Base-by-base conservation (phyloP, 1,140 invertebrate species). In the Pseudomyrmex concolor region DNA sequence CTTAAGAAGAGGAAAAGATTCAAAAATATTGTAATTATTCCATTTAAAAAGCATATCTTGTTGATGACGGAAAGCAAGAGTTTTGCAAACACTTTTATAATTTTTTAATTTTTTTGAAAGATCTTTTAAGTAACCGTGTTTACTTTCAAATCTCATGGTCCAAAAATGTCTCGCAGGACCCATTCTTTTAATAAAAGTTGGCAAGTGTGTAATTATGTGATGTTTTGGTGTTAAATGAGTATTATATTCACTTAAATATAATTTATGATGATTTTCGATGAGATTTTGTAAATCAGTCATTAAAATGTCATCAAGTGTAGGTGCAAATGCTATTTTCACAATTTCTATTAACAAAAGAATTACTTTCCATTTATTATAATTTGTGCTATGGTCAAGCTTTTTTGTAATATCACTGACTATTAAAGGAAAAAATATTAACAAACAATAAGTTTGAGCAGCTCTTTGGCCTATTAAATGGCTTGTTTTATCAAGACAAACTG, bases 51-150 rank as follows among this genome's bases (percentile, higher is more conserved):
- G 54, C n/a, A 60, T 60, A 2, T 60, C 57, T 60, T 60, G 10
- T 60, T 60, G 57, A 60, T 60, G n/a, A 9, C 19, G 57, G 5
- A 19, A 22, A 60, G 19, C 4, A 55, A 55, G 54, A 55, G 17
- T 60, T 60, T 60, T n/a, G 0, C 57, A 22, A 19, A 60, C 57
- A 9, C 9, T 60, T 60, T 60, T 60, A 60, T 25, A 60, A 60
- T 5, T 60, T 60, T 60, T 60, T 60, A 60, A 25, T 10, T 60
- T 60, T 22, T 60, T 60, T 60, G 57, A 60, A 60, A 60, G 57
- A 60, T 60, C 19, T 60, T 60, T 60, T 22, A 60, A 60, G 9
- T 22, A 60, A 60, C 57, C 10, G 9, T 60, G 57, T 2, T 60
- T 19, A 22, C 57, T 60, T 60, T 60, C 57, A 22, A 60, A 60